These are phyloP conservation scores for Neopipo cinnamomea DNA, from an alignment of 2,113 vertebrate genomes.

Conservation along the genomic window DNA sequence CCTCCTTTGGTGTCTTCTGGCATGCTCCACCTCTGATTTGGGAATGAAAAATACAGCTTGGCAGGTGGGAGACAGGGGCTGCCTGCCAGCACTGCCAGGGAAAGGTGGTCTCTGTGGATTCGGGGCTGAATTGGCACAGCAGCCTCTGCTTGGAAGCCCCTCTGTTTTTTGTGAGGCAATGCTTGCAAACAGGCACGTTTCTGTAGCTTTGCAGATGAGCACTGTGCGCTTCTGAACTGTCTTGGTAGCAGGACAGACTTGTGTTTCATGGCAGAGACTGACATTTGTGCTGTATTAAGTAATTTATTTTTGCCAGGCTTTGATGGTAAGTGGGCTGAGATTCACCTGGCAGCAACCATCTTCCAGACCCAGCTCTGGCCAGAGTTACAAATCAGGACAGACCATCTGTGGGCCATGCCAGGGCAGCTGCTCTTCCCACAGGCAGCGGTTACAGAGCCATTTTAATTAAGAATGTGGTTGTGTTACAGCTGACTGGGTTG, in stretches of 20 bases:
- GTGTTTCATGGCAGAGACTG: neutral
- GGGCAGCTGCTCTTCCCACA: neutral
- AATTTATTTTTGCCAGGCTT: neutral
- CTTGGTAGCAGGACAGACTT: neutral
- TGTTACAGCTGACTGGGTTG: neutral
- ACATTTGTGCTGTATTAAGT: neutral
- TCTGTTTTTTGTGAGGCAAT: neutral
- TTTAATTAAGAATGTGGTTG: neutral
- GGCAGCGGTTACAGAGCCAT: neutral
- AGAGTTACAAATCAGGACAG: neutral
- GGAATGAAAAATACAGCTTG: neutral
- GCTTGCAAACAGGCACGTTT: neutral
- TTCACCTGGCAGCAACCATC: fast-evolving
- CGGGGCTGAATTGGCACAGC: neutral
- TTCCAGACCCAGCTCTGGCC: neutral
- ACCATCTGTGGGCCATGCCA: neutral
- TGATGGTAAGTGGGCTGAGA: neutral
- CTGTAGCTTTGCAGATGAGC: neutral
- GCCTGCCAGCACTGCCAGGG: fast-evolving
- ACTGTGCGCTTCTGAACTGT: neutral
- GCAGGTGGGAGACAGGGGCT: fast-evolving
- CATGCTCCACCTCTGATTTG: neutral
- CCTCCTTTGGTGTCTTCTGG: neutral
- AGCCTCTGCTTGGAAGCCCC: neutral
- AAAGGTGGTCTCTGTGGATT: neutral